Evolutionary conservation across 1,140 invertebrate genomes (phyloP).

Genomic region (Drosophila sturtevanti): DNA sequence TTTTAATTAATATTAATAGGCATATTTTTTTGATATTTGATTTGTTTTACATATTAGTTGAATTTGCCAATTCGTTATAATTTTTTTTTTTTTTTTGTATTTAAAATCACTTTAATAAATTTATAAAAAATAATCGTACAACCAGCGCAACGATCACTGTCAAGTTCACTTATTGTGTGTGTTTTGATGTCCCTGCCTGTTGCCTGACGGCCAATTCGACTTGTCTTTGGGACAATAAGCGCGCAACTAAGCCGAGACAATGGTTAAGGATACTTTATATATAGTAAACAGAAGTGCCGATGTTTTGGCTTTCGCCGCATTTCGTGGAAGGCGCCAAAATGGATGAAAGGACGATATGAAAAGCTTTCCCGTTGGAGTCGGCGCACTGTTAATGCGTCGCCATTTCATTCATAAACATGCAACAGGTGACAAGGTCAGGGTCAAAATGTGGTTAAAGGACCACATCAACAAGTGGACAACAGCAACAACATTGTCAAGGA

Average conservation of each 20-base stretch:
- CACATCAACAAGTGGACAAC: slow-evolving; percentile 48
- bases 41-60: too few species aligned
- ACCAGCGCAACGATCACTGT: background rate
- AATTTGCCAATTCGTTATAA: too few species aligned
- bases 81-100: too few species aligned
- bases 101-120: too few species aligned
- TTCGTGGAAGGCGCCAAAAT: slow-evolving; percentile 64
- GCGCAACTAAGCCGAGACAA: slow-evolving; percentile 74
- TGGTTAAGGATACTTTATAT: slow-evolving; percentile 56
- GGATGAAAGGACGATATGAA: background rate
- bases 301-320: slow-evolving; percentile 30
- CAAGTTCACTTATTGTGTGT: background rate
- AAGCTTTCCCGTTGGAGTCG: slow-evolving; percentile 52
- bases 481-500: slow-evolving; percentile 4
- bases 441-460: background rate
- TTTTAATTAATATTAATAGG: too few species aligned
- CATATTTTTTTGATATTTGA: too few species aligned
- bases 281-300: slow-evolving; percentile 13
- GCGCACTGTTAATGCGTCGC: slow-evolving; percentile 30
- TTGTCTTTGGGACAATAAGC: slow-evolving; percentile 56
- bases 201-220: slow-evolving; percentile 22
- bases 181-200: background rate
- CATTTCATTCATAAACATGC: slow-evolving; percentile 68
- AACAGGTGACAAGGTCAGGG: slow-evolving; percentile 74
- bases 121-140: background rate